Evolutionary conservation across 2,888 invertebrate genomes (phyloP).

Genomic region (Andrena dorsata): DNA sequence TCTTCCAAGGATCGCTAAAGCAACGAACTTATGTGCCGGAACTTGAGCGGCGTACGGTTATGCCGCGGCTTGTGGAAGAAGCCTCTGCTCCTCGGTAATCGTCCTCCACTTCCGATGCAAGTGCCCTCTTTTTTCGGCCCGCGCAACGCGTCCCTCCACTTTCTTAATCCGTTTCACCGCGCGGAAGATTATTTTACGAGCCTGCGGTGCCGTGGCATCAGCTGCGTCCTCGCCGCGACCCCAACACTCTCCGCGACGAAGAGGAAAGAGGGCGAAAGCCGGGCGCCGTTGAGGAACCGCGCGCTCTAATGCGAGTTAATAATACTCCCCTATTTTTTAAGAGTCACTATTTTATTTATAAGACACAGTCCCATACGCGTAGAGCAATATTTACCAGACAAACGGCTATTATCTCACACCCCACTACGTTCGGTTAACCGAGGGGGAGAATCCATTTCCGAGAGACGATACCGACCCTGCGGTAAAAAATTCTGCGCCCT

Average conservation of each 20-base stretch:
- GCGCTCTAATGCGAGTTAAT: slow-evolving; percentile 83
- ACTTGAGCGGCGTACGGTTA: slow-evolving; percentile 45
- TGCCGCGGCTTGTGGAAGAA: slow-evolving; percentile 30
- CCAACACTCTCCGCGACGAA: slow-evolving; percentile 33
- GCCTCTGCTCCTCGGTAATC: slow-evolving; percentile 31
- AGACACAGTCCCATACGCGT: slow-evolving; percentile 67
- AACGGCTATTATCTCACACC: slow-evolving; percentile 66
- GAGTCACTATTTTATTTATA: slow-evolving; percentile 81
- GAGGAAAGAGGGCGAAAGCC: slow-evolving; percentile 21
- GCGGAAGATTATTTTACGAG: slow-evolving; percentile 80
- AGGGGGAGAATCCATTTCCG: slow-evolving; percentile 51
- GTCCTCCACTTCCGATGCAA: slow-evolving; percentile 46
- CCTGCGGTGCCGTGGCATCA: slow-evolving; percentile 80
- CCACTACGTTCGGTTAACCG: slow-evolving; percentile 44
- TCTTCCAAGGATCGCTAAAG: slow-evolving; percentile 42
- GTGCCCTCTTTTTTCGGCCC: slow-evolving; percentile 45
- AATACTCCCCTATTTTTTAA: slow-evolving; percentile 82
- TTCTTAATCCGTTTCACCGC: slow-evolving; percentile 72
- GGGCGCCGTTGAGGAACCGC: slow-evolving; percentile 65
- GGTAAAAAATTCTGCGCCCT: slow-evolving; percentile 51
- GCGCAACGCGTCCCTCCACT: slow-evolving; percentile 58
- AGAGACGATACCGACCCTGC: slow-evolving; percentile 36
- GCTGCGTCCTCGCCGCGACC: slow-evolving; percentile 75
- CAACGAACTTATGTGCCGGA: slow-evolving; percentile 51
- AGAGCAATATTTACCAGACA: slow-evolving; percentile 66